These are phyloP conservation scores for Chymomyza fuscimana DNA, from an alignment of 2,888 invertebrate genomes.

Conservation along the genomic window DNA sequence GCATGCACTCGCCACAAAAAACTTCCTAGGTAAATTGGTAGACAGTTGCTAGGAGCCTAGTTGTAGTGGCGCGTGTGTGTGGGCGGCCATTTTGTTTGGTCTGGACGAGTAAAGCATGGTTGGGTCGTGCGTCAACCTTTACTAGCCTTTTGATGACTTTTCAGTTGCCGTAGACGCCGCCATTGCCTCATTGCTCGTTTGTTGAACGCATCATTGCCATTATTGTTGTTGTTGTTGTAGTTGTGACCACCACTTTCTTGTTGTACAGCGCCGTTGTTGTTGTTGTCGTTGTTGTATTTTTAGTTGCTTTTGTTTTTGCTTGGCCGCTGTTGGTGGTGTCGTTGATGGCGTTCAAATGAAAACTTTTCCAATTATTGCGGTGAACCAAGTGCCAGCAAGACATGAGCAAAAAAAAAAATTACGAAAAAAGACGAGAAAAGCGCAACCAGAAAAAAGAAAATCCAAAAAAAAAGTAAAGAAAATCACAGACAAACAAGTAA, in stretches of 20 bases:
- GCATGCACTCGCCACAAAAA: slow-evolving; percentile 68
- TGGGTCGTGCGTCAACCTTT: slow-evolving; percentile 62
- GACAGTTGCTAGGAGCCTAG: background rate
- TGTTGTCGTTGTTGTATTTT: slow-evolving; percentile 46
- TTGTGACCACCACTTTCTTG: slow-evolving; percentile 49
- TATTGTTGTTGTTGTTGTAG: slow-evolving; percentile 28
- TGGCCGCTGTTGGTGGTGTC: slow-evolving; percentile 57
- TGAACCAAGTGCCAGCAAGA: slow-evolving; percentile 41
- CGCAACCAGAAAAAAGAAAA: slow-evolving; percentile 8
- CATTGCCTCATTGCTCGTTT: slow-evolving; percentile 34
- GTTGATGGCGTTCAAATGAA: slow-evolving; percentile 74
- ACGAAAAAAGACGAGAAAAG: slow-evolving; percentile 22
- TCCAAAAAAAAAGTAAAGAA: slow-evolving; percentile 39
- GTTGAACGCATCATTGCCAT: slow-evolving; percentile 7
- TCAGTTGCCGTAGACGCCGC: slow-evolving; percentile 33
- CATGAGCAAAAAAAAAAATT: slow-evolving; percentile 24
- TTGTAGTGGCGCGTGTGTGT: background rate
- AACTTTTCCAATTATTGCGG: slow-evolving; percentile 78
- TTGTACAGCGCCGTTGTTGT: slow-evolving; percentile 68
- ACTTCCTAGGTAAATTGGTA: slow-evolving; percentile 46
- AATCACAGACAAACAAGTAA: slow-evolving; percentile 71
- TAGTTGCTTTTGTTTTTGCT: slow-evolving; percentile 16
- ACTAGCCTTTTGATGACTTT: slow-evolving; percentile 75
- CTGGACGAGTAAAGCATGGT: background rate
- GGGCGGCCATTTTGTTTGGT: slow-evolving; percentile 8